Base-by-base conservation (phyloP, 2,888 invertebrate species). In the Coenonympha glycerion region DNA sequence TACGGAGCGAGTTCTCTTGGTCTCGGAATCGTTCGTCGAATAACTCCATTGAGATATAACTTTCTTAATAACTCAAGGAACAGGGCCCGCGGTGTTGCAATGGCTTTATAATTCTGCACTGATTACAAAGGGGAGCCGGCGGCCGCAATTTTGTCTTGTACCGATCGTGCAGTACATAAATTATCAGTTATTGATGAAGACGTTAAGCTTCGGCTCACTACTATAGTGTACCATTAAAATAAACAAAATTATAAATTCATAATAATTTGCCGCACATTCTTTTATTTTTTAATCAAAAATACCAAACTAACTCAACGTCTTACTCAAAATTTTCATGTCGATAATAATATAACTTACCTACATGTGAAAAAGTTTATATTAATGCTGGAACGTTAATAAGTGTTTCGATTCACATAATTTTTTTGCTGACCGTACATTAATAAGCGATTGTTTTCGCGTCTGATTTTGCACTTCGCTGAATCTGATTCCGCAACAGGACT, bases 71-170 rank as follows among this genome's bases (percentile, higher is more conserved):
- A 73, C 71, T 69, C 65, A 60, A 59, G 63, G 64, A 67, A 68
- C 71, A 69, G 71, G 73, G 72, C 82, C 81, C 63, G 79, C 81
- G 82, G 84, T 81, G 79, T 72, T 77, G 77, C 77, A 76, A 79
- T 73, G 76, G 79, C 76, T 80, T 85, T 86, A 85, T 86, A 86
- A 87, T 86, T 82, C 78, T 80, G 79, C 78, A 78, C 81, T 86
- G 86, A 87, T 87, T 87, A 85, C 85, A 85, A 84, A 85, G 82
- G 78, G 87, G 87, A 87, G 89, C 89, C 90, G 88, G 88, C 88
- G 89, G 88, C 89, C 88, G 88, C 88, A 84, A 86, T 87, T 86
- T 85, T 79, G 81, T 79, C 86, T 85, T 84, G 85, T 83, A 82
- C 71, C 70, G 82, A 78, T 84, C 87, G 84, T 80, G 82, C 79